Evolutionary conservation across 2,797 vertebrate species (phyloP).

Genomic region (Gobionotothen gibberifrons): DNA sequence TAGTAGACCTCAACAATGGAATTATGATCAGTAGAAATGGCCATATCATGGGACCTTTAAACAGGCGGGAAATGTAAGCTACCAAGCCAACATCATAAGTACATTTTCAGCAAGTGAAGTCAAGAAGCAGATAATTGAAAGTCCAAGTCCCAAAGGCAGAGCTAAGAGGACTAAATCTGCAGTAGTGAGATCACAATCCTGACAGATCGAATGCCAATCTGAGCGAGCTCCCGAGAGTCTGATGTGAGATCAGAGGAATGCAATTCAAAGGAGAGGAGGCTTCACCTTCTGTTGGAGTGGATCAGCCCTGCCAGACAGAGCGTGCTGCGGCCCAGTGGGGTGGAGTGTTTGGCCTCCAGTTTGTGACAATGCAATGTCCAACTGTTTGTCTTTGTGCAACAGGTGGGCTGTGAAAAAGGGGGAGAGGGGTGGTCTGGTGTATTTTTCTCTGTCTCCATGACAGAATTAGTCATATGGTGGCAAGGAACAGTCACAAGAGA

Average conservation of each 20-base stretch:
- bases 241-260: constrained; percentile 72
- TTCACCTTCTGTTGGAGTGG: constrained; percentile 67
- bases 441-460: constrained; percentile 78
- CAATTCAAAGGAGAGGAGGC: constrained; percentile 58
- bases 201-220: constrained; percentile 43
- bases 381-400: constrained; percentile 78
- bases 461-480: constrained; percentile 67
- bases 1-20: too few relatives aligned
- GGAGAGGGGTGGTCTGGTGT: constrained; percentile 60
- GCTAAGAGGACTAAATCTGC: constrained; percentile 34
- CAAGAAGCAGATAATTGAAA: constrained; percentile 35
- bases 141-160: constrained; percentile 36
- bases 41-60: neutral
- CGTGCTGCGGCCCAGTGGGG: constrained; percentile 53
- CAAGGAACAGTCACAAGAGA: constrained; percentile 48
- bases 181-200: constrained; percentile 30
- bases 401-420: constrained; percentile 72
- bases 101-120: constrained; percentile 27
- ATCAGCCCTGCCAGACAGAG: constrained; percentile 66
- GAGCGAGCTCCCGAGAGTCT: constrained; percentile 49
- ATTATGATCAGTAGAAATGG: too few relatives aligned
- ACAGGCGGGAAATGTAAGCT: neutral
- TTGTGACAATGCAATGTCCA: constrained; percentile 80
- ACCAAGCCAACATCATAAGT: constrained; percentile 16
- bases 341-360: constrained; percentile 51